These are phyloP conservation scores for Eumerus sabulonum DNA, from an alignment of 2,888 invertebrate genomes.

Conservation along the genomic window DNA sequence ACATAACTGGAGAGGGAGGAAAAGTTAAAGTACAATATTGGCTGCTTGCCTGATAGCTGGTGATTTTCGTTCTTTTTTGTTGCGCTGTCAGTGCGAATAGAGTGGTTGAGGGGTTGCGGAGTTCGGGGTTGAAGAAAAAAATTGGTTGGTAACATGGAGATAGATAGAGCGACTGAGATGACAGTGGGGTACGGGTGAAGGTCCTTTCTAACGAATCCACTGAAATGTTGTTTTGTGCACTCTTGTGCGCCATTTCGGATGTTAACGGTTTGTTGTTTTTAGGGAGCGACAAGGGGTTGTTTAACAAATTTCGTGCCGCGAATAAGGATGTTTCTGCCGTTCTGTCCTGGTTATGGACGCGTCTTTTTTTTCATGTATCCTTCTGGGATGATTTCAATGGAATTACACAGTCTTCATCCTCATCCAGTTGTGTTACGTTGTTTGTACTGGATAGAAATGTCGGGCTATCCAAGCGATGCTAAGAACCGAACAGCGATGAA, in stretches of 20 bases:
- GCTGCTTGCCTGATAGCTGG: conserved; percentile 40
- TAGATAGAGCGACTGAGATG: too few species aligned
- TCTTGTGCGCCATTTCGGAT: conserved; percentile 40
- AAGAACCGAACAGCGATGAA: not conserved
- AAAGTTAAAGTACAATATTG: not conserved
- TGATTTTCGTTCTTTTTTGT: conserved; percentile 36
- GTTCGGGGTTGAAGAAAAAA: too few species aligned
- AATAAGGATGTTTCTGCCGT: conserved; percentile 39
- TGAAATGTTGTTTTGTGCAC: conserved; percentile 42
- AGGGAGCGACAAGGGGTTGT: conserved; percentile 6
- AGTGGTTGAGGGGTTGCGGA: too few species aligned
- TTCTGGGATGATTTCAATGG: conserved; percentile 44
- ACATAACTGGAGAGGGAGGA: conserved; percentile 8
- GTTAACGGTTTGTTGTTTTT: conserved; percentile 26
- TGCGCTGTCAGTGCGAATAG: conserved; percentile 4
- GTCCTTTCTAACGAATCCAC: conserved; percentile 27
- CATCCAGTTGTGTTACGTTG: conserved; percentile 38
- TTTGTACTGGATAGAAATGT: conserved; percentile 24
- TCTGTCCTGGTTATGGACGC: conserved; percentile 37
- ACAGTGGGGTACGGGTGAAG: conserved; percentile 19
- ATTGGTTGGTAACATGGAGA: too few species aligned
- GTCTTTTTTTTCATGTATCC: conserved; percentile 17
- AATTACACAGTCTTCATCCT: conserved; percentile 61
- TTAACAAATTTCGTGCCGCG: conserved; percentile 22
- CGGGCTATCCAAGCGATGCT: conserved; percentile 32